A percentile compares a stretch with the other conserved stretches of the same genome.
Conservation (phyloP, 2,888 invertebrate species). For the Camptogramma bilineatum region DNA sequence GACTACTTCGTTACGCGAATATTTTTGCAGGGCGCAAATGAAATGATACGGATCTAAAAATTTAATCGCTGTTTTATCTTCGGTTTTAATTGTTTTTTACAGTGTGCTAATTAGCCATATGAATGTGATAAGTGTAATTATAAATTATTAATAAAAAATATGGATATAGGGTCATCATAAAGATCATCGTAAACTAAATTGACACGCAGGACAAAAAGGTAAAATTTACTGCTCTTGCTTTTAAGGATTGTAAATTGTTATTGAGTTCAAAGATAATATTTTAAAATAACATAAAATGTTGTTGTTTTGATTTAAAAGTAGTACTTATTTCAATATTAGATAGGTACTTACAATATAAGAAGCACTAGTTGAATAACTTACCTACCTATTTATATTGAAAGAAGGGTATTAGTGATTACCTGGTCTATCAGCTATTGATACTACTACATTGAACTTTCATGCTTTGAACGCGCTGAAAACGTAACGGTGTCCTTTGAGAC, state of each 20-base stretch:
- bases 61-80: conserved; percentile 22
- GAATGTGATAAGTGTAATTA: conserved; percentile 29
- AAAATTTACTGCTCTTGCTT: conserved; percentile 17
- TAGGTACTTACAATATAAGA: no score
- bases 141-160: conserved; percentile 16
- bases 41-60: conserved; percentile 14
- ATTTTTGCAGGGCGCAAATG: conserved; percentile 34
- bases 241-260: conserved; percentile 6
- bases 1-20: conserved; percentile 69
- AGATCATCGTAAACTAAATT: conserved; percentile 19
- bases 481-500: no score
- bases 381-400: no score
- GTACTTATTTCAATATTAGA: no score
- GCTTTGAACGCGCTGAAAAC: no score
- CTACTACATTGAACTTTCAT: no score
- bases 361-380: no score
- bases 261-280: background rate
- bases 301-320: background rate
- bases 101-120: conserved; percentile 28
- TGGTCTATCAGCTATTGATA: no score
- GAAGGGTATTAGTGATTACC: no score
- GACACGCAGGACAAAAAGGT: conserved; percentile 21
- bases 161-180: conserved; percentile 13
- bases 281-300: conserved; percentile 6
- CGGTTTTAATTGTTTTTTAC: conserved; percentile 25